Base-by-base conservation (phyloP, 2,888 invertebrate species). In the Phlogophora meticulosa region DNA sequence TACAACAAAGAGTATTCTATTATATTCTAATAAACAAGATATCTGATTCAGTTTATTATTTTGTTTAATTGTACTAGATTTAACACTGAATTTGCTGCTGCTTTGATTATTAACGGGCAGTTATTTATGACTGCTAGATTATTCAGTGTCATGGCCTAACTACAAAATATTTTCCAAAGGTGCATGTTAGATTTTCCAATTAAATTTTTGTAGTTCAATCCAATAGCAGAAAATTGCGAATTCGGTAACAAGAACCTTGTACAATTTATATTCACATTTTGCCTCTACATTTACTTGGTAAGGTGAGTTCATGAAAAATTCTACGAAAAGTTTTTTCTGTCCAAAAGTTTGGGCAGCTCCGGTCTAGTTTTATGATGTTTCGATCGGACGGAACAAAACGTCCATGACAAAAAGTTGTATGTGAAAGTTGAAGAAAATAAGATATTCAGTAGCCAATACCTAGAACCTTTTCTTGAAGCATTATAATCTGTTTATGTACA, bases 281-380 rank as follows among this genome's bases (percentile, higher is more conserved):
- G 15, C 17, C 24, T 24, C 7, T 22, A 49, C 40, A 46, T 61
- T 46, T 13, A 70, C 40, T 71, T 76, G 40, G 49, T 42, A 55
- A 32, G 22, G 42, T 43, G 4, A 40, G 28, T 57, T 48, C 48
- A 43, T 59, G 53, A 52, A 59, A 77, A 52, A 38, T 43, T 5
- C 10, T 20, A 22, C 48, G 7, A 22, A 13, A 60, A 74, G 36
- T 53, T 65, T 53, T 46, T 60, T 40, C 11, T 40, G 43, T 45
- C 15, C 36, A 49, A 78, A 65, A 72, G 53, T 72, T 78, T 57
- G 4, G 43, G 52, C 43, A 64, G 43, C 36, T 10, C 17, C 45
- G 49, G 58, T 55, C 32, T 60, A 74, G 73, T 59, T 65, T 78
- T 74, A 65, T 78, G 34, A 57, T 72, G 45, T 57, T 78, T 53